Evolutionary conservation across 2,113 vertebrate species (phyloP).

Genomic region (Burhinus bistriatus): DNA sequence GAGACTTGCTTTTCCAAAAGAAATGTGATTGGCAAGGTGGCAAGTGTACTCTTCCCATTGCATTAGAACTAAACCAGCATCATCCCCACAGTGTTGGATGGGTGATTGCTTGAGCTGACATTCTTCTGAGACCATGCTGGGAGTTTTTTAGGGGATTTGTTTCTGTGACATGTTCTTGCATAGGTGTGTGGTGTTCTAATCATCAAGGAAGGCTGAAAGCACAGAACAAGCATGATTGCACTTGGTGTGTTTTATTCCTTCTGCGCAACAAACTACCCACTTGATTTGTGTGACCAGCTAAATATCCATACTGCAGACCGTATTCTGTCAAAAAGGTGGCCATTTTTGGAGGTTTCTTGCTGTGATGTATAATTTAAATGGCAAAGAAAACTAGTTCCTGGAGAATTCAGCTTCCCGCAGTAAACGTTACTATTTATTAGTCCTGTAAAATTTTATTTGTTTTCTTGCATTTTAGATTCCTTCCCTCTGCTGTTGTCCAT

Average conservation of each 20-base stretch:
- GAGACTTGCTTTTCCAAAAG: background rate
- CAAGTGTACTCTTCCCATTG: background rate
- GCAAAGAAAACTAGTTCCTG: background rate
- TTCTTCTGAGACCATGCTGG: background rate
- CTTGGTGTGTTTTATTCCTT: background rate
- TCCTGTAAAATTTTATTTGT: background rate
- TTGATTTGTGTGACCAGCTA: background rate
- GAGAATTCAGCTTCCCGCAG: background rate
- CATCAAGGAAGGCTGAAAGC: background rate
- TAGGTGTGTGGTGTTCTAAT: background rate
- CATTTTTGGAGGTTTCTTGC: background rate
- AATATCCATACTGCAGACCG: background rate
- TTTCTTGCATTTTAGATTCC: background rate
- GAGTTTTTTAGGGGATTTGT: background rate
- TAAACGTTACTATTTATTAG: background rate
- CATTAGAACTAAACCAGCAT: background rate
- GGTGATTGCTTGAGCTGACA: background rate
- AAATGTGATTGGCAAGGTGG: background rate
- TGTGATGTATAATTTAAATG: background rate
- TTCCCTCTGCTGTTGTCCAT: background rate
- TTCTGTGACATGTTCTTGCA: background rate
- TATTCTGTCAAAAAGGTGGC: background rate
- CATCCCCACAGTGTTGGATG: background rate
- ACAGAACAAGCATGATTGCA: background rate
- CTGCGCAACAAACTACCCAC: background rate